Conservation (phyloP, 1,140 invertebrate species). For the Harpegnathos saltator region DNA sequence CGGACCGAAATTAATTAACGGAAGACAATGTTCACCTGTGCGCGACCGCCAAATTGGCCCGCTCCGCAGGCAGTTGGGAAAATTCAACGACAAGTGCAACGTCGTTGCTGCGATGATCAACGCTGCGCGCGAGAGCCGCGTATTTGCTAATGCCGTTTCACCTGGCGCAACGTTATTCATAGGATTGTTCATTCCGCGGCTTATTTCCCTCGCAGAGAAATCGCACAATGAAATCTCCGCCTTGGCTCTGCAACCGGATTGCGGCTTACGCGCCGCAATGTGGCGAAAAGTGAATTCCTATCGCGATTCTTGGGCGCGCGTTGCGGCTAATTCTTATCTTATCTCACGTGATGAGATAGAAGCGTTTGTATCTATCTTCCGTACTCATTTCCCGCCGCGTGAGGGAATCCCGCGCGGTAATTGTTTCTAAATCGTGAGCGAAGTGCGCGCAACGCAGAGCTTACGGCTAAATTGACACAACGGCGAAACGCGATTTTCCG, state of each 20-base stretch:
- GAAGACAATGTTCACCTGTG: conserved; percentile 52
- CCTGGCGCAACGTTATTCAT: background rate
- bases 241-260: background rate
- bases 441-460: background rate
- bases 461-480: conserved; percentile 16
- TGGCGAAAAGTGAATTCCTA: too few relatives aligned
- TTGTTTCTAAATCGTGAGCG: background rate
- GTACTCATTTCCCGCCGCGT: background rate
- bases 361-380: background rate
- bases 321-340: too few relatives aligned
- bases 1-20: conserved; percentile 68
- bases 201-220: background rate
- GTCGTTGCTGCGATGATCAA: conserved; percentile 6
- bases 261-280: too few relatives aligned
- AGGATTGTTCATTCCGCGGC: background rate
- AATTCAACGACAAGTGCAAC: conserved; percentile 40
- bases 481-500: background rate
- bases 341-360: too few relatives aligned
- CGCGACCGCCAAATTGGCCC: conserved; percentile 43
- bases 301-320: too few relatives aligned
- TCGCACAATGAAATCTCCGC: background rate
- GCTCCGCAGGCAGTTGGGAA: conserved; percentile 25
- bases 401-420: background rate
- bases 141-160: background rate
- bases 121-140: background rate